Conservation (phyloP, 2,888 invertebrate genomes). For the Rotaria macrura region DNA sequence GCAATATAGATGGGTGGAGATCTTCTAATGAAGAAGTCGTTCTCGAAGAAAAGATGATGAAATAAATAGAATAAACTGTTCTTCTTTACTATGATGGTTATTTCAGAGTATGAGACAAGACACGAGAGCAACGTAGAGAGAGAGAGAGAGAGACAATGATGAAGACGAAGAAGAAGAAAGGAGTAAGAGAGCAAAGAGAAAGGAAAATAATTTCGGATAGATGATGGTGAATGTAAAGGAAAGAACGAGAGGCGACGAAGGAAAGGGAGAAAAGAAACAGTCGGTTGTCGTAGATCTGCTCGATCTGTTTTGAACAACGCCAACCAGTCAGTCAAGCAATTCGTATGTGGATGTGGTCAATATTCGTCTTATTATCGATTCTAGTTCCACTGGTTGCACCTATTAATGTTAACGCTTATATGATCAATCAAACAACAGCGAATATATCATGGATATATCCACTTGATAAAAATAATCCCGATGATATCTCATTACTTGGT, state of each 20-base stretch:
- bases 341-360: not conserved
- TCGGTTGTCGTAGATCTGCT: slow-evolving; percentile 3
- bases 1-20: not conserved
- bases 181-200: not conserved
- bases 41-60: not conserved
- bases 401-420: not conserved
- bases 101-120: not conserved
- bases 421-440: slow-evolving; percentile 20
- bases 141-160: not conserved
- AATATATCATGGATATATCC: slow-evolving; percentile 15
- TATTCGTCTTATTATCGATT: not conserved
- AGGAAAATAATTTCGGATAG: slow-evolving; percentile 12
- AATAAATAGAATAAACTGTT: slow-evolving; percentile 12
- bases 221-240: not conserved
- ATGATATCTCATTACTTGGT: not conserved
- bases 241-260: not conserved
- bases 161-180: not conserved
- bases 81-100: not conserved
- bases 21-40: slow-evolving; percentile 15
- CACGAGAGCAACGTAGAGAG: not conserved
- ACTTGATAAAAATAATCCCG: not conserved
- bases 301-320: slow-evolving; percentile 3
- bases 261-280: not conserved
- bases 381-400: slow-evolving; percentile 14
- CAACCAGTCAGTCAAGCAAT: not conserved